Base-by-base conservation (phyloP, 2,888 invertebrate genomes). In the Gastrophysa polygoni region DNA sequence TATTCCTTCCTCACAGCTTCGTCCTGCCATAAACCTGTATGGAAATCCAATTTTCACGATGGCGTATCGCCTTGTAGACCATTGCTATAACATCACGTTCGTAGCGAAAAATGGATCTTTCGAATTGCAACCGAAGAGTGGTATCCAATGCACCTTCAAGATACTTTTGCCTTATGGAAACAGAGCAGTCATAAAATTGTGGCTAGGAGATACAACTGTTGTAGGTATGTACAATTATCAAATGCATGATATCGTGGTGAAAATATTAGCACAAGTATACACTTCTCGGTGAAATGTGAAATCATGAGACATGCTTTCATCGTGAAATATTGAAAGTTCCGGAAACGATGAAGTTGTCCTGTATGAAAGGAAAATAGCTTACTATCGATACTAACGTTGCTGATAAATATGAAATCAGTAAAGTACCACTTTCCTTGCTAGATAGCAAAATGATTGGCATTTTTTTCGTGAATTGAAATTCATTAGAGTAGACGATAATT, bases 101-200 rank as follows among this genome's bases (percentile, higher is more conserved):
- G 84, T 85, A 70, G 82, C 83, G 56, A 84, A 85, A 68, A 89
- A 88, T 82, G 89, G 87, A 75, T 86, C 88, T 73, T 87, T 88
- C 82, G 87, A 87, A 77, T 83, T 89, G 76, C 85, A 86, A 68
- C 87, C 87, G 6, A 84, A 83, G 1, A 81, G 83, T 11, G 85
- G 85, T 47, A 79, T 90, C 21, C 82, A 85, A 68, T 91, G 91
- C 78, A 88, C 88, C 20, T 90, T 89, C 78, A 84, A 84, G 70
- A 88, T 91, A 56, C 88, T 89, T 74, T 78, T 91, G 71, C 90
- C 91, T 1, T 90, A 88, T 74, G 91, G 91, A 1, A 88, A 89
- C 78, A 82, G 87, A 63, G 86, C 90, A 8, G 86, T 87, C n/a
- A 71, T 89, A 61, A 83, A 84, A n/a, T 79, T 88, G 14, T 84